Percentiles rank a stretch among this genome's conserved stretches.
Conservation (phyloP, 2,113 vertebrate genomes). For the Nycticebus coucang region DNA sequence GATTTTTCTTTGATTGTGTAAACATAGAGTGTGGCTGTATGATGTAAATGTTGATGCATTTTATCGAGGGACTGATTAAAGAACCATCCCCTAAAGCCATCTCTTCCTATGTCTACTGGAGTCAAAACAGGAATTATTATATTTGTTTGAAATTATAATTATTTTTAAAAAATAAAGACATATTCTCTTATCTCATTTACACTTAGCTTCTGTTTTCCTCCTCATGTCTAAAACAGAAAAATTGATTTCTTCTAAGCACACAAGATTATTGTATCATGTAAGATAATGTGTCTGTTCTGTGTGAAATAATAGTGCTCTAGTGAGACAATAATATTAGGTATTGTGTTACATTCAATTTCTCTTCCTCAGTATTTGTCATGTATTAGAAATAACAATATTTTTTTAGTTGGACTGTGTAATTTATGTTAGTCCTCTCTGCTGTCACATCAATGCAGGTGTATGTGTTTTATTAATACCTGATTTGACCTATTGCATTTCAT, state of each 20-base stretch:
- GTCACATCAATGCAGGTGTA: neutral
- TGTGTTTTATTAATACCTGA: neutral
- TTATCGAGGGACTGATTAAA: neutral
- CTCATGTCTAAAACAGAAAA: slow-evolving; percentile 39
- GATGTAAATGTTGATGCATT: neutral
- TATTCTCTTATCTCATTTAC: neutral
- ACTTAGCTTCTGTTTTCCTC: neutral
- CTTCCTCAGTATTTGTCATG: neutral
- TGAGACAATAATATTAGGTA: neutral
- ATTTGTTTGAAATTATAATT: slow-evolving; percentile 1
- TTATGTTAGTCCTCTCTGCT: neutral
- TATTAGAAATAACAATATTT: neutral
- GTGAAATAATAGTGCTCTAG: neutral
- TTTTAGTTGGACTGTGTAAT: neutral
- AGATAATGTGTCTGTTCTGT: neutral
- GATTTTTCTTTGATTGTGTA: slow-evolving; percentile 8
- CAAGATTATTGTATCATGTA: neutral
- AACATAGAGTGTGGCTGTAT: neutral
- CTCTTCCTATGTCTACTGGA: neutral
- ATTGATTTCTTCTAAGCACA: neutral
- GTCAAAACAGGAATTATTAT: neutral
- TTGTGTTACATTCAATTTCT: slow-evolving; percentile 21
- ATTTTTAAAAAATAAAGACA: neutral
- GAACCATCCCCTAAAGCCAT: neutral
- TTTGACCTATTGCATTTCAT: neutral